Base-by-base conservation (phyloP, 1,140 invertebrate genomes). In the Nylanderia fulva region DNA sequence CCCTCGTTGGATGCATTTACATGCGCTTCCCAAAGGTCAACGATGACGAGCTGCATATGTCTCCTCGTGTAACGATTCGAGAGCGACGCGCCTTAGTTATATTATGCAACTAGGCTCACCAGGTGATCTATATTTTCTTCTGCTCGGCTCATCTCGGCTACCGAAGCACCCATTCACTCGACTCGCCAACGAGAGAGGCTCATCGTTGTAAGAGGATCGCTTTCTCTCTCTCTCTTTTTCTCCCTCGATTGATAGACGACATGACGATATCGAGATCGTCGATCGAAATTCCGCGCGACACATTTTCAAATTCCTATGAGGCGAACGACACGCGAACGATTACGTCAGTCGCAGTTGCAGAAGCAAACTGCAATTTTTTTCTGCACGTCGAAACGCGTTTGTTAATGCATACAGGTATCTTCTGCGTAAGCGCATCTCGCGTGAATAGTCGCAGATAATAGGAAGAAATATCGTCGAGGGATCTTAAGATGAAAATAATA, bases 91-190 rank as follows among this genome's bases (percentile, higher is more conserved):
- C 87, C 88, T 89, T 63, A 48, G 71, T 72, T 60, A 39, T 39
- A 75, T 90, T 90, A 90, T 80, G 88, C 87, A 90, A 90, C 27
- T 63, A 42, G 27, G 42, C 33, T 33, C 29, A 36, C 18, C 18
- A 33, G 36, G n/a, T 24, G n/a, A 56, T 15, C 85, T 86, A 89
- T 89, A 89, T 90, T 89, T 90, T 84, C 87, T 76, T 89, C 85
- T 69, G 27, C 54, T 68, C 60, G 24, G 64, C 58, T 76, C 33
- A 63, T 60, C 54, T 42, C 39, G 75, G 56, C 88, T 89, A 89
- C 88, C 75, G 88, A 64, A 45, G 79, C 69, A 80, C 58, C 88
- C 87, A 89, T 89, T 89, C 88, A 89, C 88, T 89, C 69, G 64
- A 13, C 27, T 77, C 33, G 45, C 56, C 64, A 42, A 24, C 69